Conservation (phyloP, 2,113 vertebrate species). For the Alethe castanea region DNA sequence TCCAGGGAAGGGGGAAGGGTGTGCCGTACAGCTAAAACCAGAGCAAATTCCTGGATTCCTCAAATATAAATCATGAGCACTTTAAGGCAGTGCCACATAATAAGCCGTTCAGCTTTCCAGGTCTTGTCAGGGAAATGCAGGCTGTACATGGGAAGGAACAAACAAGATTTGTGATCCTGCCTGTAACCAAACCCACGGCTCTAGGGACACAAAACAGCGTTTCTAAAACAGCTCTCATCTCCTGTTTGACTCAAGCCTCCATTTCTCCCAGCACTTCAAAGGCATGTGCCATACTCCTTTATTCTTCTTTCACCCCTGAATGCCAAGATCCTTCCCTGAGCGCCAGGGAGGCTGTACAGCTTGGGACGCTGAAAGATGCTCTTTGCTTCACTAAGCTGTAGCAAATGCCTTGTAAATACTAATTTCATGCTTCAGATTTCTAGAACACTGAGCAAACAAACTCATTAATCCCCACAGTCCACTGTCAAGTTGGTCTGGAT, state of each 20-base stretch:
- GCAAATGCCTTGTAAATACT: conserved; percentile 11
- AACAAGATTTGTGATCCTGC: neutral
- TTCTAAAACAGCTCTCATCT: neutral
- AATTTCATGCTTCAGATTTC: conserved; percentile 28
- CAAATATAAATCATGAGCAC: conserved; percentile 33
- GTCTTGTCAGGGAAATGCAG: neutral
- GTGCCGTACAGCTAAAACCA: neutral
- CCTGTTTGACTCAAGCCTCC: neutral
- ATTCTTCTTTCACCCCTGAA: neutral
- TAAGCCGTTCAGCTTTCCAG: conserved; percentile 20
- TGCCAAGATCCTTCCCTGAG: neutral
- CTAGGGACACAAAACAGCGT: neutral
- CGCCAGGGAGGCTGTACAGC: neutral
- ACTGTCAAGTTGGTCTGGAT: neutral
- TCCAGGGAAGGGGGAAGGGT: conserved; percentile 38
- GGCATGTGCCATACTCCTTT: neutral
- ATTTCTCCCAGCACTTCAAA: neutral
- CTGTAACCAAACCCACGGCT: neutral
- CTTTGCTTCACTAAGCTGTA: neutral
- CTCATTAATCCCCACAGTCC: neutral
- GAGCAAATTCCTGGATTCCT: conserved; percentile 49
- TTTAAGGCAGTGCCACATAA: neutral
- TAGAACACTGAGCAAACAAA: neutral
- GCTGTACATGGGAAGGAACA: neutral
- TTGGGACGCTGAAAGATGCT: neutral